Conservation (phyloP, 2,797 vertebrate genomes). For the Halcyon leucocephala region DNA sequence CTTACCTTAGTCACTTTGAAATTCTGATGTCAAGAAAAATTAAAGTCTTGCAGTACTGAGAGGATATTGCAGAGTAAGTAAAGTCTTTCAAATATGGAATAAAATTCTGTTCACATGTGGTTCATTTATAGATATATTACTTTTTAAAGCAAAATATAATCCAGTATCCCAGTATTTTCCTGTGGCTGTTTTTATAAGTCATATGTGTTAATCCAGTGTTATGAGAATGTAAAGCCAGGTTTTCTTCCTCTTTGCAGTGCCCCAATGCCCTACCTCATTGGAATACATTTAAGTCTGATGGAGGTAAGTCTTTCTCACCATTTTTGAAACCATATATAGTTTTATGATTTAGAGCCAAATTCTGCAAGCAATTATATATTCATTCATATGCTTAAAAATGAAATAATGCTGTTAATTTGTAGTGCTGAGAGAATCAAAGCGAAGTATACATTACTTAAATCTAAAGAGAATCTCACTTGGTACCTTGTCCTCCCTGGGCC, state of each 20-base stretch:
- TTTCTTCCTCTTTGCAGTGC: conserved; percentile 85
- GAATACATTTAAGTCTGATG: conserved; percentile 97
- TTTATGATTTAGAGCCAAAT: background rate
- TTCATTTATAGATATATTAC: background rate
- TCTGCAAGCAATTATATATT: conserved; percentile 4
- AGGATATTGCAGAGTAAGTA: background rate
- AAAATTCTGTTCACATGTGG: background rate
- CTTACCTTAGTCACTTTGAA: background rate
- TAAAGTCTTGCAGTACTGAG: background rate
- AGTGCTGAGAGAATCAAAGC: background rate
- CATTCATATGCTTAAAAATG: conserved; percentile 20
- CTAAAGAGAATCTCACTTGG: background rate
- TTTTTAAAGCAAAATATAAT: conserved; percentile 63
- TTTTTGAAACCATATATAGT: background rate
- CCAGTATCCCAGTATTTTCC: background rate
- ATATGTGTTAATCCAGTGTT: background rate
- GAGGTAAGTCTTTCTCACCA: conserved; percentile 85
- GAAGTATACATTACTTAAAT: fast-evolving
- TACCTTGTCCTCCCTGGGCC: too few relatives aligned
- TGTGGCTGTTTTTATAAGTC: conserved; percentile 42
- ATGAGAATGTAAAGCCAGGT: conserved; percentile 67
- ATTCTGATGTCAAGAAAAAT: background rate
- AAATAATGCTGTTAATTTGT: background rate
- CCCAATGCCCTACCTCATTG: conserved; percentile 99
- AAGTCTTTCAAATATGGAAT: background rate